Percentiles rank a stretch among this genome's conserved stretches.
These are phyloP conservation scores for Macropis europaea DNA, from an alignment of 2,888 invertebrate species.

Conservation along the genomic window DNA sequence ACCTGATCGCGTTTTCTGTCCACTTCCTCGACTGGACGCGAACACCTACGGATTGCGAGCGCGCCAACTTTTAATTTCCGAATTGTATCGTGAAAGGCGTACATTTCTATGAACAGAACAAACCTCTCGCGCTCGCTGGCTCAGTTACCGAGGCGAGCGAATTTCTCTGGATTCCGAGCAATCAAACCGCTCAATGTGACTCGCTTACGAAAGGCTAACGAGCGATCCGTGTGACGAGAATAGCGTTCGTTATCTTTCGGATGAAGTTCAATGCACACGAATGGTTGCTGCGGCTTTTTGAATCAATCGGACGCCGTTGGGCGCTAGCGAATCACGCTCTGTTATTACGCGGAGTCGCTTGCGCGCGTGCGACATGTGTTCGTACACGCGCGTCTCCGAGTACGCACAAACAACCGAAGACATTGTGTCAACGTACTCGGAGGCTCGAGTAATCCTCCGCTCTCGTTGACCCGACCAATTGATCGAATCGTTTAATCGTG, in stretches of 20 bases:
- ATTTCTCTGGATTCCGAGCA: background rate
- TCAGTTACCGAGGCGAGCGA: no score
- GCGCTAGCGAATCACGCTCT: slow-evolving; percentile 22
- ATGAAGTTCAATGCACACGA: slow-evolving; percentile 31
- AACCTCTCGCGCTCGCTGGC: no score
- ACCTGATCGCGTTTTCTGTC: background rate
- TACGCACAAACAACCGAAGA: background rate
- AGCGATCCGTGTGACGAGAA: background rate
- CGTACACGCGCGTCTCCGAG: background rate
- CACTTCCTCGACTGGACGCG: background rate
- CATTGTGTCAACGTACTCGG: slow-evolving; percentile 50
- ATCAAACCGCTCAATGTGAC: background rate
- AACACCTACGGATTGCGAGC: no score
- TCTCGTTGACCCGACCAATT: slow-evolving; percentile 59
- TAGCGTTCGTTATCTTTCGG: slow-evolving; percentile 17
- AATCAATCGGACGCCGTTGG: slow-evolving; percentile 35
- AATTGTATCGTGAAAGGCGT: no score
- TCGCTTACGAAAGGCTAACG: slow-evolving; percentile 1
- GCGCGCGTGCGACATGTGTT: no score
- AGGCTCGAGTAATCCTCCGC: slow-evolving; percentile 52
- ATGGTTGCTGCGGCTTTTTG: slow-evolving; percentile 29
- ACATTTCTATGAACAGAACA: no score
- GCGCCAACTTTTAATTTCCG: no score
- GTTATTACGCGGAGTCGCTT: slow-evolving; percentile 13
- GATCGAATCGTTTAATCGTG: slow-evolving; percentile 60